These are phyloP conservation scores for Mesitornis unicolor DNA, from an alignment of 2,113 vertebrate genomes.

Conservation along the genomic window DNA sequence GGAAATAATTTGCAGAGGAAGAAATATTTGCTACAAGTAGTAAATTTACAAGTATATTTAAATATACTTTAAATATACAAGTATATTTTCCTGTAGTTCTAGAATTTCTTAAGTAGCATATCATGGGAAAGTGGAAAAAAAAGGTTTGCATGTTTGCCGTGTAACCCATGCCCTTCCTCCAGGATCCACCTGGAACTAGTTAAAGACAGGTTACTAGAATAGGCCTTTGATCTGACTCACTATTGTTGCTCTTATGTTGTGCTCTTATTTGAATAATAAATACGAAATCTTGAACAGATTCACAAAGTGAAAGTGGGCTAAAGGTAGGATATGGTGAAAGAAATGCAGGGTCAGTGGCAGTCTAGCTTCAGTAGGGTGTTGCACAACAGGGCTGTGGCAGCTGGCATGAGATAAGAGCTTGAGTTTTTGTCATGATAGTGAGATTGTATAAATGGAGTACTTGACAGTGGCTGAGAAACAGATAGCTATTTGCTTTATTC, in stretches of 20 bases:
- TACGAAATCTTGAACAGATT: background rate
- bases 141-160: background rate
- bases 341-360: background rate
- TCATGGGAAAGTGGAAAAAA: background rate
- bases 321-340: constrained; percentile 40
- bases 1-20: background rate
- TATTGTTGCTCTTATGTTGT: background rate
- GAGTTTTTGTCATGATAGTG: background rate
- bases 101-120: background rate
- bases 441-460: background rate
- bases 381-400: background rate
- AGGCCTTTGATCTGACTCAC: background rate
- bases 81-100: background rate
- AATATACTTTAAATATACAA: too few species aligned
- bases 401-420: background rate
- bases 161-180: background rate
- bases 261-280: background rate
- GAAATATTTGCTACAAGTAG: too few species aligned
- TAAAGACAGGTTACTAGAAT: background rate
- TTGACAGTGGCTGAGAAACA: background rate
- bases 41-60: too few species aligned
- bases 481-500: background rate
- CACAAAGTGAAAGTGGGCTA: constrained; percentile 14
- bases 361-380: background rate
- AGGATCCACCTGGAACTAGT: background rate